These are phyloP conservation scores for Sphyrna mokarran DNA, from an alignment of 2,113 vertebrate species.

Conservation along the genomic window DNA sequence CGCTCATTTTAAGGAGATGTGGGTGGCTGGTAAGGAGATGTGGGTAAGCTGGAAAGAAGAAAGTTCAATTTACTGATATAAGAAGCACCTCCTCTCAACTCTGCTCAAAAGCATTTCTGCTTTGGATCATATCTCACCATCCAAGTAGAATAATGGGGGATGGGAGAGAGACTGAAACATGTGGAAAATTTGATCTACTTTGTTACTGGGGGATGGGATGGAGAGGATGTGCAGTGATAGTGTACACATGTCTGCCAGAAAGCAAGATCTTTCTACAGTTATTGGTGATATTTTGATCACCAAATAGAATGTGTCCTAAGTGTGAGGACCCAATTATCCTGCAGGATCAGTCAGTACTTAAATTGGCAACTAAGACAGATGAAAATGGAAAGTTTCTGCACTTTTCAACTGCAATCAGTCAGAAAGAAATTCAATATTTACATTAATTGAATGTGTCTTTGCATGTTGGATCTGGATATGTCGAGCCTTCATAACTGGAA, in stretches of 20 bases:
- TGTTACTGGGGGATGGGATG: background rate
- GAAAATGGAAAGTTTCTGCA: background rate
- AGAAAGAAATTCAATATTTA: background rate
- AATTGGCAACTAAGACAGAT: background rate
- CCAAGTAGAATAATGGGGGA: background rate
- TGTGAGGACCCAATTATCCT: background rate
- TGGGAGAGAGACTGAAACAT: constrained; percentile 6
- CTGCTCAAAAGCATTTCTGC: background rate
- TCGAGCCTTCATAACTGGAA: background rate
- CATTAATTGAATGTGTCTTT: background rate
- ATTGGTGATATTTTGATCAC: background rate
- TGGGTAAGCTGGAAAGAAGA: background rate
- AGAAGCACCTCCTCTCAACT: background rate
- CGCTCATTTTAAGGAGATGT: background rate
- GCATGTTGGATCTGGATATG: background rate
- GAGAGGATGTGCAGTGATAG: background rate
- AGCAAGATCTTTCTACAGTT: background rate
- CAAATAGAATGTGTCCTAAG: background rate
- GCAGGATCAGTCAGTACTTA: background rate
- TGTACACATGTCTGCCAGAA: constrained; percentile 1
- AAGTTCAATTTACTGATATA: background rate
- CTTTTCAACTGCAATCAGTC: background rate
- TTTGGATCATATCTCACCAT: background rate
- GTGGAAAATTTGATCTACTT: background rate
- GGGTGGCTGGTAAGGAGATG: background rate